Conservation (phyloP, 2,113 vertebrate genomes). For the Eptatretus burgeri region DNA sequence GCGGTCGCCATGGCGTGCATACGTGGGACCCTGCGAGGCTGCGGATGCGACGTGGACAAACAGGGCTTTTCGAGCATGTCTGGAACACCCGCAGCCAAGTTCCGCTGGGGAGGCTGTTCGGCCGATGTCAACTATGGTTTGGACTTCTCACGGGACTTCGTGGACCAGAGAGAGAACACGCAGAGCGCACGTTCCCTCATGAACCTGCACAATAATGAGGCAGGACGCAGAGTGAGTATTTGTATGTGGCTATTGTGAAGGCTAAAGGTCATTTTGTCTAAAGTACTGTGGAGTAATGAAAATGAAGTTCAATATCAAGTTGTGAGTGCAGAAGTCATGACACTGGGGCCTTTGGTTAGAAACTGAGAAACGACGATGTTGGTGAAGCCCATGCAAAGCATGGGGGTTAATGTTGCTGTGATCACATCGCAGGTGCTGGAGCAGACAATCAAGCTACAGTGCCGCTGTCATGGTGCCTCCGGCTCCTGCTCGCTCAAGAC, state of each 20-base stretch:
- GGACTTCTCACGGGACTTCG: slow-evolving; percentile 11
- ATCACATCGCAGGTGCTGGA: slow-evolving; percentile 27
- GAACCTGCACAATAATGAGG: slow-evolving; percentile 13
- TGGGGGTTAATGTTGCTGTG: too few species aligned
- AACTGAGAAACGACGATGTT: too few species aligned
- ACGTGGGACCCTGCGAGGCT: slow-evolving; percentile 10
- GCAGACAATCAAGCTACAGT: slow-evolving; percentile 69
- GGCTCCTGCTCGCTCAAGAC: slow-evolving; percentile 93
- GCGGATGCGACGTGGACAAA: slow-evolving; percentile 11
- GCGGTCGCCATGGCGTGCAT: slow-evolving; percentile 11
- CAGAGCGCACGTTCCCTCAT: slow-evolving; percentile 11
- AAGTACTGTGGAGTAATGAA: too few species aligned
- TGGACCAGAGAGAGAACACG: slow-evolving; percentile 11
- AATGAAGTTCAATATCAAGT: too few species aligned
- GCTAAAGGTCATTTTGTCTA: too few species aligned
- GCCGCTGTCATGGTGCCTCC: slow-evolving; percentile 88
- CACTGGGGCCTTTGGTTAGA: too few species aligned
- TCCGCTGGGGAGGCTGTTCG: slow-evolving; percentile 12
- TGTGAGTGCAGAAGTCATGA: too few species aligned
- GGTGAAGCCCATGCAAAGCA: too few species aligned
- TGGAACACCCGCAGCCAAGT: slow-evolving; percentile 7
- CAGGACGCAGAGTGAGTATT: slow-evolving; percentile 11
- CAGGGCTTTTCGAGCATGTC: slow-evolving; percentile 7
- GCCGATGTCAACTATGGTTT: slow-evolving; percentile 11
- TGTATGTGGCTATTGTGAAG: too few species aligned